These are phyloP conservation scores for Drepanosiphum platanoidis DNA, from an alignment of 2,888 invertebrate genomes.

Conservation along the genomic window DNA sequence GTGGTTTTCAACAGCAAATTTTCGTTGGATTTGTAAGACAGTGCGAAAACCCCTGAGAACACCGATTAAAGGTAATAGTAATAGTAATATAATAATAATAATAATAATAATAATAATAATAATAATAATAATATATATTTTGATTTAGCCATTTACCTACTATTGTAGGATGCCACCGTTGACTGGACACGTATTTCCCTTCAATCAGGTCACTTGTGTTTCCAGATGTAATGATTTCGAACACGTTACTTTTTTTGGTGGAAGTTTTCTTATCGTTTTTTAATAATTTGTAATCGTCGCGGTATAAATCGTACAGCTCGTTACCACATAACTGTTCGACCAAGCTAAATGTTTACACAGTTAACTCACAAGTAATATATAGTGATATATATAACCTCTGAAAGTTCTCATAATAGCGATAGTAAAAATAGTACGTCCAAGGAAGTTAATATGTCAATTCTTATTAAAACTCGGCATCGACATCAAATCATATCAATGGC, in stretches of 20 bases:
- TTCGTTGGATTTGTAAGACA: too few relatives aligned
- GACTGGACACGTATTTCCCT: constrained; percentile 24
- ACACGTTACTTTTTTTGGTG: not conserved
- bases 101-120: not conserved
- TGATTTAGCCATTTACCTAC: constrained; percentile 1
- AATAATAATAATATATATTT: not conserved
- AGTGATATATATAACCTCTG: too few relatives aligned
- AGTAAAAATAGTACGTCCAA: too few relatives aligned
- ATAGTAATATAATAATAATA: not conserved
- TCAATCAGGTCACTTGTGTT: not conserved
- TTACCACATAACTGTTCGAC: constrained; percentile 26
- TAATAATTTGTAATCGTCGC: constrained; percentile 43
- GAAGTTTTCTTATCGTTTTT: not conserved
- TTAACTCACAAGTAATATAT: too few relatives aligned
- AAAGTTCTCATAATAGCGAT: too few relatives aligned
- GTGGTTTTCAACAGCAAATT: too few relatives aligned
- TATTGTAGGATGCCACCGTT: constrained; percentile 49
- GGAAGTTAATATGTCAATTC: too few relatives aligned
- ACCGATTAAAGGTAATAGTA: not conserved
- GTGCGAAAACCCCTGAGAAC: constrained; percentile 42
- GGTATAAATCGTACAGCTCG: constrained; percentile 50
- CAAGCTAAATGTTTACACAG: constrained; percentile 15
- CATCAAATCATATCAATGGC: too few relatives aligned
- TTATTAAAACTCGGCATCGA: too few relatives aligned
- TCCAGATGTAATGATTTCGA: not conserved